Percentiles rank a stretch among this genome's conserved stretches.
phyloP scores from a whole-genome alignment of 2,888 invertebrate species.

The Galerucella pusilla region DNA sequence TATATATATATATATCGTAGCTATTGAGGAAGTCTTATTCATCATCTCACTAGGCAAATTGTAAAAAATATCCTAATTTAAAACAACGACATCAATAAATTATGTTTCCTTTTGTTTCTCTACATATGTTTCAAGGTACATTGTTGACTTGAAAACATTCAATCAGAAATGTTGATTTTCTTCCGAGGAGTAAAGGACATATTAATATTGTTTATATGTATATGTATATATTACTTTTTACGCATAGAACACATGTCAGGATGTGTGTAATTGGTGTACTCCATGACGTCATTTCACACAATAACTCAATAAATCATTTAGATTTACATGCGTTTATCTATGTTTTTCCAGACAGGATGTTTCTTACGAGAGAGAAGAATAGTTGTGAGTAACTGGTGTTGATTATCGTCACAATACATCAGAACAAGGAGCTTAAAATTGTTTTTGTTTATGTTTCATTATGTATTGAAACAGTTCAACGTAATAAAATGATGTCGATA shows the following conservation, averaged over 20 bases:
- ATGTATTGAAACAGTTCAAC: neutral
- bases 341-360: neutral
- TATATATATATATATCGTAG: neutral
- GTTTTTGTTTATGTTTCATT: slow-evolving; percentile 3
- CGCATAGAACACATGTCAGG: neutral
- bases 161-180: neutral
- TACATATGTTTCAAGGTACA: neutral
- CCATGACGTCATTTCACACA: neutral
- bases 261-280: neutral
- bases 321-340: neutral
- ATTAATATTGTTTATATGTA: neutral
- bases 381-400: neutral
- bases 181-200: neutral
- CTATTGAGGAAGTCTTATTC: neutral
- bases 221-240: neutral
- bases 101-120: neutral
- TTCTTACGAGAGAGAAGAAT: neutral
- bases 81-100: neutral
- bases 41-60: neutral
- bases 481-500: neutral
- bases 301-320: neutral
- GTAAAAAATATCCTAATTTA: neutral
- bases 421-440: neutral
- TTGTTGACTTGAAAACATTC: neutral
- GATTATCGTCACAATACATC: neutral